phyloP scores from a whole-genome alignment of 2,888 invertebrate genomes.

The Leptodirus hochenwartii region DNA sequence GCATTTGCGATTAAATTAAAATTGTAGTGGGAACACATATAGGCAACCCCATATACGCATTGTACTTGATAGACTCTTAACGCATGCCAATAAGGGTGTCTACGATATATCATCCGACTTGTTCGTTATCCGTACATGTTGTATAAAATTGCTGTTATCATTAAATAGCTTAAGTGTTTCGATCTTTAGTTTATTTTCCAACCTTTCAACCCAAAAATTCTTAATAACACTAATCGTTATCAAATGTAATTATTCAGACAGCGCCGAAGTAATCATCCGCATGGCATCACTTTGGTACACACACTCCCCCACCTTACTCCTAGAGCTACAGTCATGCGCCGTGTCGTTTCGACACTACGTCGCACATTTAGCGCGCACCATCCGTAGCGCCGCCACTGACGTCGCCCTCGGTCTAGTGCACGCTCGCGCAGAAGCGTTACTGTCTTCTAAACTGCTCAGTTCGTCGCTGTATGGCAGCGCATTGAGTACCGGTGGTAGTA shows the following conservation, averaged over 20 bases:
- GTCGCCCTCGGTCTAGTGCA: constrained; percentile 82
- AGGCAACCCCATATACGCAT: too few relatives aligned
- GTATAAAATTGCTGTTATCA: not conserved
- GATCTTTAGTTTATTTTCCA: not conserved
- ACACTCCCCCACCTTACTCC: constrained; percentile 73
- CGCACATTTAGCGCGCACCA: constrained; percentile 65
- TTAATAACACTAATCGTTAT: not conserved
- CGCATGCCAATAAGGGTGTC: too few relatives aligned
- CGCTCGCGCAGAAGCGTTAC: constrained; percentile 29
- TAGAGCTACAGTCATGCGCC: constrained; percentile 74
- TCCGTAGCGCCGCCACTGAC: constrained; percentile 81
- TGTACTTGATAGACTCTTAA: too few relatives aligned
- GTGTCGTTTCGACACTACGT: constrained; percentile 81
- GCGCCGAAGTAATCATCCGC: constrained; percentile 29
- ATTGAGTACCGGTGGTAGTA: constrained; percentile 22
- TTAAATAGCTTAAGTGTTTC: too few relatives aligned
- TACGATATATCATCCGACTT: too few relatives aligned
- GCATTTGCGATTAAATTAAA: too few relatives aligned
- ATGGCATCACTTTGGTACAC: constrained; percentile 90
- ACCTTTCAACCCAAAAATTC: not conserved
- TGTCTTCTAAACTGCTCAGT: too few relatives aligned
- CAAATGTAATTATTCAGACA: constrained; percentile 12
- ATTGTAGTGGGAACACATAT: too few relatives aligned
- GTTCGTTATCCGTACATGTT: not conserved
- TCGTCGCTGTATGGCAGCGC: constrained; percentile 25